Percentiles rank a stretch among this genome's conserved stretches.
phyloP scores from a whole-genome alignment of 2,113 vertebrate genomes.

The Camelus bactrianus region DNA sequence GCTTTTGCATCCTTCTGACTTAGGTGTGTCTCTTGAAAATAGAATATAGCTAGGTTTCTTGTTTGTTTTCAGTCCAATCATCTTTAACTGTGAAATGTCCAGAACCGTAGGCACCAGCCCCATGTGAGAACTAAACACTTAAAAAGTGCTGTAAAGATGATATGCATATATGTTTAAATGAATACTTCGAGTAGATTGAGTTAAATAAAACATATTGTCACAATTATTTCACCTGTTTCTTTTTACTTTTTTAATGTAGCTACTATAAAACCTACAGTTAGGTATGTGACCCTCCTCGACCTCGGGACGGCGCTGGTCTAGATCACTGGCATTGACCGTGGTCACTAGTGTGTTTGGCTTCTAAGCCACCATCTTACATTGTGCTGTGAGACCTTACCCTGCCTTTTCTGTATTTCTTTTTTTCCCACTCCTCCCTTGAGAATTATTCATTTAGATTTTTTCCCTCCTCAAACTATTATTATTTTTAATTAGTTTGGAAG shows the following conservation, averaged over 20 bases:
- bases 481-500: constrained; percentile 31
- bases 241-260: not conserved
- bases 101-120: not conserved
- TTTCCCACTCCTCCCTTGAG: not conserved
- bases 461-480: not conserved
- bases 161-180: not conserved
- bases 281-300: no score
- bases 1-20: not conserved
- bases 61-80: not conserved
- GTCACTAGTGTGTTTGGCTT: not conserved
- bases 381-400: not conserved
- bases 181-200: not conserved
- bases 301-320: not conserved
- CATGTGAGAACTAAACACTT: not conserved
- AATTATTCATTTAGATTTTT: not conserved
- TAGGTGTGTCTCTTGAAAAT: not conserved
- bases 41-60: not conserved
- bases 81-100: not conserved
- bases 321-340: not conserved
- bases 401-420: not conserved
- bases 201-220: not conserved
- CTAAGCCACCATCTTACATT: not conserved
- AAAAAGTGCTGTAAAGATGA: not conserved
- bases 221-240: not conserved
- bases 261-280: not conserved